Evolutionary conservation across 1,140 invertebrate genomes (phyloP), one percentile per base, ranked within the genome.

Genomic region (Psix sp.): DNA sequence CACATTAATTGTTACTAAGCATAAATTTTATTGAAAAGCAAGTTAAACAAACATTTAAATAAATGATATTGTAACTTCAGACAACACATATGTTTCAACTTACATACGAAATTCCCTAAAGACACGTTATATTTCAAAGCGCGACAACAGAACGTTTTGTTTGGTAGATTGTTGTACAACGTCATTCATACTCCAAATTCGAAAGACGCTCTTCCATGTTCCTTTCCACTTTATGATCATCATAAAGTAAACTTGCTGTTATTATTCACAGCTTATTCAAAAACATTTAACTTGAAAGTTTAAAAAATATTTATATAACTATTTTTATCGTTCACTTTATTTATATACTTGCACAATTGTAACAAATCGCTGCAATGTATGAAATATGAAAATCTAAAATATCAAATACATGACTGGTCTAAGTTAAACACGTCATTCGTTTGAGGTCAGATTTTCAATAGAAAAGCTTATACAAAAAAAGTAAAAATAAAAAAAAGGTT

Each of bases 391-490:
- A 18, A 24, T 36, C 39, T 15, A 16, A 48, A 48, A 24, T 5
- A 67, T 67, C 63, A 52, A 7, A 43, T 45, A n/a, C 33, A 45
- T 33, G 2, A n/a, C 36, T 42, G 45, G 45, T 60, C 46, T 21
- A 60, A 16, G 56, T 6, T 13, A 35, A 56, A 35, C 57, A 56
- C 57, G 62, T 62, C 57, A 51, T 51, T 60, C 45, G 62, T 73
- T 76, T 65, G 75, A 72, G 78, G 73, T 77, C 73, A 76, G 76
- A 71, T 72, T 75, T 75, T 79, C 77, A 79, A 77, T 68, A 70
- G 13, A 45, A 59, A 60, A 70, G 76, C 71, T 78, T 76, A 70
- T 63, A 57, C 29, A 62, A 59, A 54, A 52, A 62, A 52, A 51
- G 26, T 35, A 52, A 49, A 66, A 38, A n/a, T n/a, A 43, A 29